These are phyloP conservation scores for Subanguina moxae DNA, from an alignment of 1,140 invertebrate species.

Conservation along the genomic window DNA sequence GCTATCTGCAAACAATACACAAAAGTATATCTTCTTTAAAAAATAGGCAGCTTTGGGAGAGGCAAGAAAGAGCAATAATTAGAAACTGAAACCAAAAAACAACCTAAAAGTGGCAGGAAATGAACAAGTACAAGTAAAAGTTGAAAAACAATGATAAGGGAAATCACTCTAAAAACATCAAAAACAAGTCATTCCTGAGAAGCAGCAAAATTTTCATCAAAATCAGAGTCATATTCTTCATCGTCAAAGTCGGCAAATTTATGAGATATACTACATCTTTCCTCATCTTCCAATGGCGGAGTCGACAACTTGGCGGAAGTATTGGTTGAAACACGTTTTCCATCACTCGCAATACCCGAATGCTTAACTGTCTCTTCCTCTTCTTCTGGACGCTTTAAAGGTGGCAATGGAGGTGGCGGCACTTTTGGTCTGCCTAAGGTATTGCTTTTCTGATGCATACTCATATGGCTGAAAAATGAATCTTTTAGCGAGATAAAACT, in stretches of 20 bases:
- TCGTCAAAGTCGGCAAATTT: conserved; percentile 25
- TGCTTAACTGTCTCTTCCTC: no score
- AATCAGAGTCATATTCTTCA: conserved; percentile 6
- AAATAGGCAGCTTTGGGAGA: no score
- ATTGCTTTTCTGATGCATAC: background rate
- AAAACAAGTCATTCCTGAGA: background rate
- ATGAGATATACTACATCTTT: conserved; percentile 19
- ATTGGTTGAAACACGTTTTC: no score
- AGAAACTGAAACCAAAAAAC: background rate
- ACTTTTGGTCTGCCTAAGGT: conserved; percentile 14
- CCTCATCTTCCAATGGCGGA: background rate
- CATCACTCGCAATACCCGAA: no score
- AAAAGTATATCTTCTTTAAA: no score
- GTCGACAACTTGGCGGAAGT: background rate
- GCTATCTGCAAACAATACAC: no score
- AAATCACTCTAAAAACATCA: background rate
- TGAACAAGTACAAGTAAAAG: background rate
- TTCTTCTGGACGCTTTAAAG: background rate
- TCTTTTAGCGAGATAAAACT: background rate
- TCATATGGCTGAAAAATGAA: background rate
- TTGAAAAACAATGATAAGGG: no score
- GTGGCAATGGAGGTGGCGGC: conserved; percentile 13
- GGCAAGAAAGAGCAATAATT: no score
- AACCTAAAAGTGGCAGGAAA: conserved; percentile 1
- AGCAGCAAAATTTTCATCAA: conserved; percentile 9